A percentile compares a stretch with the other conserved stretches of the same genome.
Evolutionary conservation across 2,888 invertebrate species (phyloP).

Genomic region (Leptogaster cylindrica): DNA sequence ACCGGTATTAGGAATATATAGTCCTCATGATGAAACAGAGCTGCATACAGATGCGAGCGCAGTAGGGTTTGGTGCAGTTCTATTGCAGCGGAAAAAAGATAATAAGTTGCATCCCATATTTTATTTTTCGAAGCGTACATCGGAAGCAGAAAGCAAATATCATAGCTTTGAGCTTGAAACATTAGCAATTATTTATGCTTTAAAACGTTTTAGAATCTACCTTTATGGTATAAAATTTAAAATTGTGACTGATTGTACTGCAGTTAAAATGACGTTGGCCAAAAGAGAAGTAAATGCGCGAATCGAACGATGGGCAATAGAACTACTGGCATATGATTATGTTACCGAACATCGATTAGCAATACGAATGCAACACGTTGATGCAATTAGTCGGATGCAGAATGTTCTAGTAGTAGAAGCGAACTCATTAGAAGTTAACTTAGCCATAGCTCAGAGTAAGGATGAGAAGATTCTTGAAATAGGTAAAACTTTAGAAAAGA

Average conservation of each 20-base stretch:
- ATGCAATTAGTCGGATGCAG: constrained; percentile 51
- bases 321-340: constrained; percentile 48
- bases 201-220: constrained; percentile 51
- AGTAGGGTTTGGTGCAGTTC: constrained; percentile 50
- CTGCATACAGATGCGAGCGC: constrained; percentile 53
- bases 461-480: constrained; percentile 49
- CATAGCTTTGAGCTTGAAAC: constrained; percentile 53
- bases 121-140: constrained; percentile 52
- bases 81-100: constrained; percentile 49
- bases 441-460: constrained; percentile 42
- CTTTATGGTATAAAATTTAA: constrained; percentile 50
- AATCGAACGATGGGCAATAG: constrained; percentile 48
- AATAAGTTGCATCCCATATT: constrained; percentile 51
- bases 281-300: constrained; percentile 49
- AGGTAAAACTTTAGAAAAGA: constrained; percentile 44
- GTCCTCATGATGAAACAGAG: constrained; percentile 51
- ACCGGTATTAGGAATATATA: constrained; percentile 53
- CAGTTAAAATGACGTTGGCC: constrained; percentile 48
- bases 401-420: constrained; percentile 39
- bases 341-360: constrained; percentile 47
- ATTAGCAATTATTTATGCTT: constrained; percentile 50
- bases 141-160: constrained; percentile 49
- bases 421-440: constrained; percentile 42
- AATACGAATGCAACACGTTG: constrained; percentile 52
- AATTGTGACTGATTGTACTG: constrained; percentile 51